These are phyloP conservation scores for Prenolepis imparis DNA, from an alignment of 2,888 invertebrate species.

Conservation along the genomic window DNA sequence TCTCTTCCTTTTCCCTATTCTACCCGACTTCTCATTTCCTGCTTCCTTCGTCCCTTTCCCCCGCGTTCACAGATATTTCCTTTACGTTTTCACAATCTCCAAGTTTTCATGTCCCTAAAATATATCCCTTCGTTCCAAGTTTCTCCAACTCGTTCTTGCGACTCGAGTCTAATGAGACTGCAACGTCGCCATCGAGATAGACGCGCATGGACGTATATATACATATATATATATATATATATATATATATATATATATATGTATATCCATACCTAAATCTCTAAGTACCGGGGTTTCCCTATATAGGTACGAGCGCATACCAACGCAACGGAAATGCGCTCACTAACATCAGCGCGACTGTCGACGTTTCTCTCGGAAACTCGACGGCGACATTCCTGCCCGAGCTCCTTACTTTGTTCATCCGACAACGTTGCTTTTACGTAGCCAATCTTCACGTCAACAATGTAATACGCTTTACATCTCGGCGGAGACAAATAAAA, in stretches of 20 bases:
- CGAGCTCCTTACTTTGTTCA: conserved; percentile 62
- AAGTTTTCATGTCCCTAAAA: conserved; percentile 84
- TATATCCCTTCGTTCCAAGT: conserved; percentile 73
- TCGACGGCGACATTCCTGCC: conserved; percentile 67
- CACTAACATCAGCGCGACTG: conserved; percentile 48
- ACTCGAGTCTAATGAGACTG: conserved; percentile 82
- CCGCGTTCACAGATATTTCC: conserved; percentile 72
- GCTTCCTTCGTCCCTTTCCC: conserved; percentile 16
- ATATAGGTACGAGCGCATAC: conserved; percentile 57
- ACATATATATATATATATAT: conserved; percentile 44
- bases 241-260: conserved; percentile 46
- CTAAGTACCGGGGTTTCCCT: conserved; percentile 56
- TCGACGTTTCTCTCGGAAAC: conserved; percentile 63
- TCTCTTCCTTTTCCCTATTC: conserved; percentile 57
- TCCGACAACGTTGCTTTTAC: conserved; percentile 68
- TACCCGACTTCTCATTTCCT: conserved; percentile 56
- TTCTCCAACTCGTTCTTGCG: conserved; percentile 72
- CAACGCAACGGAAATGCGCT: conserved; percentile 59
- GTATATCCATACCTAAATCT: conserved; percentile 65
- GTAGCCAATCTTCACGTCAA: conserved; percentile 75
- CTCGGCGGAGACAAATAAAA: conserved; percentile 70
- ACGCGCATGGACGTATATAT: conserved; percentile 67
- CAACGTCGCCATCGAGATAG: conserved; percentile 77
- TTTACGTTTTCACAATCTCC: conserved; percentile 82
- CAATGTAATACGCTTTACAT: conserved; percentile 72